Conservation (phyloP, 2,113 vertebrate species). For the Tupaia chinensis region DNA sequence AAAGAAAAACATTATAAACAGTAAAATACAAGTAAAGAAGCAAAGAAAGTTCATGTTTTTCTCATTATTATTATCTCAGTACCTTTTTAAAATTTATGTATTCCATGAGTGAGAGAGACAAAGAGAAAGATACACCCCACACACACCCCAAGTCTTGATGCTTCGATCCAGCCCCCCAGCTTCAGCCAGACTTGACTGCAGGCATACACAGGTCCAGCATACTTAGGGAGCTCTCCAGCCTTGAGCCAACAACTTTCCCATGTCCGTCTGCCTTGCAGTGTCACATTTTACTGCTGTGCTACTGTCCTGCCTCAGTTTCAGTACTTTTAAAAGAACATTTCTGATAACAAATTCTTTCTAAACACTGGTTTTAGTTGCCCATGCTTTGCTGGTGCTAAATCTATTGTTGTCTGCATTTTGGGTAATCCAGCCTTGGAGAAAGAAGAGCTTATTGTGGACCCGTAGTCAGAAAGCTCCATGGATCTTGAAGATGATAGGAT, state of each 20-base stretch:
- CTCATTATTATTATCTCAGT: not conserved
- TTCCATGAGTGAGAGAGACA: too few species aligned
- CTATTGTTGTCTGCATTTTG: not conserved
- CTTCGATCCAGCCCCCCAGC: too few species aligned
- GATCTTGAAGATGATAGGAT: not conserved
- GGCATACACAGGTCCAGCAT: too few species aligned
- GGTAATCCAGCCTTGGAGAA: not conserved
- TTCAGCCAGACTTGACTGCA: too few species aligned
- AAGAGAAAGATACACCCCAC: too few species aligned
- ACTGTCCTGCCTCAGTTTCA: not conserved
- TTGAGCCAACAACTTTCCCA: too few species aligned
- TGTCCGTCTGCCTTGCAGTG: too few species aligned
- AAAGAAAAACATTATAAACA: not conserved
- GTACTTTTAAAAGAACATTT: not conserved
- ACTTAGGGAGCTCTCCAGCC: too few species aligned
- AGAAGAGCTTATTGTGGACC: not conserved
- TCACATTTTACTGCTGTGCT: too few species aligned
- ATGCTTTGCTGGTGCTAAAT: not conserved
- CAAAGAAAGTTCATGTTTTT: not conserved
- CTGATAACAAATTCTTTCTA: not conserved
- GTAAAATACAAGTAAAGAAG: slow-evolving; percentile 17
- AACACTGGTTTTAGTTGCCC: not conserved
- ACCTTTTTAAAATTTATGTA: not conserved
- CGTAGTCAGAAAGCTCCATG: not conserved
- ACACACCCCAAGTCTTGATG: too few species aligned